These are phyloP conservation scores for Onchidella celtica DNA, from an alignment of 2,888 invertebrate species.

Conservation along the genomic window DNA sequence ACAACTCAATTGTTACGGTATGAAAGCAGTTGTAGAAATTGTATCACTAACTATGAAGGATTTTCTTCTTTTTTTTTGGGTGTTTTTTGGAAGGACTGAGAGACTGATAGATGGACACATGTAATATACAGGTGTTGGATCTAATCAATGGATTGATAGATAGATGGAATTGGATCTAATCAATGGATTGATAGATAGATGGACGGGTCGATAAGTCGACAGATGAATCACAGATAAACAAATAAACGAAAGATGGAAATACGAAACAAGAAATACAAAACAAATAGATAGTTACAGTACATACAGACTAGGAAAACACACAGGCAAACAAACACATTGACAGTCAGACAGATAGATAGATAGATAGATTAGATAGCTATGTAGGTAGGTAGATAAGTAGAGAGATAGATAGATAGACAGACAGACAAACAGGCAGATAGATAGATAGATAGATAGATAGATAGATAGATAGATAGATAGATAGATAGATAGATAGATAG, in stretches of 20 bases:
- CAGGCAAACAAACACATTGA: background rate
- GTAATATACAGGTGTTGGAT: too few relatives aligned
- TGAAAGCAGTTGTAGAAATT: background rate
- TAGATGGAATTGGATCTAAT: too few relatives aligned
- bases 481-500: slow-evolving; percentile 7
- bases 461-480: slow-evolving; percentile 12
- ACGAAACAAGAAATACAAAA: too few relatives aligned
- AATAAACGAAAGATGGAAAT: too few relatives aligned
- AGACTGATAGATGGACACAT: slow-evolving; percentile 2
- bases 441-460: background rate
- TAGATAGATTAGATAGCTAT: slow-evolving; percentile 28
- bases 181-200: too few relatives aligned
- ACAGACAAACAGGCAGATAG: background rate
- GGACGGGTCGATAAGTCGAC: too few relatives aligned
- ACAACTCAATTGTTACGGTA: background rate
- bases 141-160: too few relatives aligned
- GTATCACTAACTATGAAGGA: background rate
- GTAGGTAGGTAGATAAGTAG: slow-evolving; percentile 10
- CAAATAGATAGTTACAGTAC: too few relatives aligned
- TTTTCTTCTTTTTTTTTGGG: background rate
- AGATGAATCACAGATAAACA: too few relatives aligned
- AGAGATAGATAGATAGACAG: slow-evolving; percentile 14
- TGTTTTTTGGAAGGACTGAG: background rate
- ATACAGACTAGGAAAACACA: too few relatives aligned
- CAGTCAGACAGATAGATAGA: slow-evolving; percentile 32